phyloP scores from a whole-genome alignment of 2,888 invertebrate species.

The Nudaria mundana region DNA sequence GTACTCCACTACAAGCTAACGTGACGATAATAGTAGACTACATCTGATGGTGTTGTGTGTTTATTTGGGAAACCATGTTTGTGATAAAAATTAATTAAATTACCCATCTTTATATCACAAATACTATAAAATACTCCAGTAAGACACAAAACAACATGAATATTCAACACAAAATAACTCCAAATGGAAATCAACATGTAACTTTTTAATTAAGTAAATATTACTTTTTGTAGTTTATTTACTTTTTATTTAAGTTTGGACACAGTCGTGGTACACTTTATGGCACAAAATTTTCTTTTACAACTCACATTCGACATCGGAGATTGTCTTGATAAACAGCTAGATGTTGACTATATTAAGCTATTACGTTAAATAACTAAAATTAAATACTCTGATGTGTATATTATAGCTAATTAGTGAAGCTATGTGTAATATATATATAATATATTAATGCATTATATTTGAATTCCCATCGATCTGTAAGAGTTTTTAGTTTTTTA shows the following conservation, averaged over 20 bases:
- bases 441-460: constrained; percentile 12
- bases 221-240: constrained; percentile 27
- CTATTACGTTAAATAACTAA: constrained; percentile 20
- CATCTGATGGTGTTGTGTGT: too few relatives aligned
- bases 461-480: constrained; percentile 10
- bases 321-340: constrained; percentile 24
- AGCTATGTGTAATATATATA: too few relatives aligned
- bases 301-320: constrained; percentile 18
- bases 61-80: background rate
- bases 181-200: constrained; percentile 21
- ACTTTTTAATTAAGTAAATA: constrained; percentile 29
- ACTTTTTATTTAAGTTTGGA: constrained; percentile 25
- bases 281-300: constrained; percentile 20
- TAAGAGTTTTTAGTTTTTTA: constrained; percentile 9
- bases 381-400: constrained; percentile 8
- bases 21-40: too few relatives aligned
- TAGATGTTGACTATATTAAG: constrained; percentile 16
- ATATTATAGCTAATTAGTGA: constrained; percentile 23
- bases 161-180: constrained; percentile 21
- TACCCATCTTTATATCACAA: too few relatives aligned
- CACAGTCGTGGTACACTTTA: constrained; percentile 19
- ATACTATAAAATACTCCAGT: too few relatives aligned
- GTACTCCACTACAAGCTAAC: too few relatives aligned
- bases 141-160: constrained; percentile 22
- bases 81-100: too few relatives aligned